Conservation (phyloP, 2,888 invertebrate genomes). For the Thysanoteuthis rhombus region DNA sequence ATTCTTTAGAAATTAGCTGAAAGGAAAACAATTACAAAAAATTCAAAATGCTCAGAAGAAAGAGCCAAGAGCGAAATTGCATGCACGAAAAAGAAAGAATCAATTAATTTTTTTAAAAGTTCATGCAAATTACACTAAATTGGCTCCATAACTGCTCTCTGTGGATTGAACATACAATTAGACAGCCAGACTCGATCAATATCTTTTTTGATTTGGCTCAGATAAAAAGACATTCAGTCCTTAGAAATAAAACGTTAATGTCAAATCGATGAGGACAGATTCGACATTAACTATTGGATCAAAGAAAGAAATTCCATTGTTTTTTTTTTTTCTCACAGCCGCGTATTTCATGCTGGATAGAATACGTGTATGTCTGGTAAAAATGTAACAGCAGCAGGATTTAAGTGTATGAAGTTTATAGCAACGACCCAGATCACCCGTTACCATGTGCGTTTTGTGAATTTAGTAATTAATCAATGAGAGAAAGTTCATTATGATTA, state of each 20-base stretch:
- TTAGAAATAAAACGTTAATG: background rate
- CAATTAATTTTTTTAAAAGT: background rate
- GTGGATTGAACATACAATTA: background rate
- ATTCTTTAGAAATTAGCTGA: too few species aligned
- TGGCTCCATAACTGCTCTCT: background rate
- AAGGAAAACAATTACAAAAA: too few species aligned
- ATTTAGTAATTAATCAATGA: too few species aligned
- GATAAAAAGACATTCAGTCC: background rate
- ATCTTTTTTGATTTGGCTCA: background rate
- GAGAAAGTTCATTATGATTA: too few species aligned
- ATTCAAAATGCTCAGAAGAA: too few species aligned
- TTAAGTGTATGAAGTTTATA: too few species aligned
- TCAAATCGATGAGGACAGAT: background rate
- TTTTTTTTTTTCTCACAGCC: background rate
- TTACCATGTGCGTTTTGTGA: too few species aligned
- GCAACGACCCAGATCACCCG: too few species aligned
- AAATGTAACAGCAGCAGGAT: too few species aligned
- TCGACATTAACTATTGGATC: background rate
- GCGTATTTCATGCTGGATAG: too few species aligned
- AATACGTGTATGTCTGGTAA: too few species aligned
- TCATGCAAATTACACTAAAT: background rate
- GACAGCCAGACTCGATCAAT: background rate
- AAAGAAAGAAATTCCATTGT: background rate
- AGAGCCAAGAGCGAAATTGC: too few species aligned
- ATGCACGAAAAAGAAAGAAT: background rate